These are phyloP conservation scores for Zapus hudsonius DNA, from an alignment of 2,113 vertebrate species.

Conservation along the genomic window DNA sequence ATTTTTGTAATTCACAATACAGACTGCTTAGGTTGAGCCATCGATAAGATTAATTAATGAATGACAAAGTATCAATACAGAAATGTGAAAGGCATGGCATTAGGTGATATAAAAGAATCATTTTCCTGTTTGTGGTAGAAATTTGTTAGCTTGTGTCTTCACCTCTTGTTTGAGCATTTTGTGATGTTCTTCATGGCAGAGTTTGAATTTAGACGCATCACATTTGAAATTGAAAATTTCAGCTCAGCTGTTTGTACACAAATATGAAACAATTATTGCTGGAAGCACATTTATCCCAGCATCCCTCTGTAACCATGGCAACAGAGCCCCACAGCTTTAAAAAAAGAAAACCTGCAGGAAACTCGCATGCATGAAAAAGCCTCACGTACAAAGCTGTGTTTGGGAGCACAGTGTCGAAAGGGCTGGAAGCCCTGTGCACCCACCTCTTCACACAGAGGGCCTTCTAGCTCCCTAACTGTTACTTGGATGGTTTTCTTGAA, in stretches of 20 bases:
- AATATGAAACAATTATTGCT: constrained; percentile 74
- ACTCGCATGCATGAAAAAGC: neutral
- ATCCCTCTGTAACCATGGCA: constrained; percentile 75
- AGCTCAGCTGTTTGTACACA: constrained; percentile 79
- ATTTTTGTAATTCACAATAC: neutral
- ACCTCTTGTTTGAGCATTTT: constrained; percentile 47
- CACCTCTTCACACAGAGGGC: no score
- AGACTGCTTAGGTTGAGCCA: neutral
- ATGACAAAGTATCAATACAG: neutral
- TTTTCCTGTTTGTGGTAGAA: constrained; percentile 63
- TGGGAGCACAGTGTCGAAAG: neutral
- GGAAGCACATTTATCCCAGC: constrained; percentile 70
- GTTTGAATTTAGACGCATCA: constrained; percentile 70
- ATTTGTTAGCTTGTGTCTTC: constrained; percentile 42
- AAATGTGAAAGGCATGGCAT: neutral
- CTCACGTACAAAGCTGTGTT: neutral
- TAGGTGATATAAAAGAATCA: constrained; percentile 24
- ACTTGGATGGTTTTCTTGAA: neutral
- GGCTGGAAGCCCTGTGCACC: accelerated
- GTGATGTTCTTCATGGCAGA: constrained; percentile 25
- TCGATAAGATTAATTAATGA: neutral
- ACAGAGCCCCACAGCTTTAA: constrained; percentile 60
- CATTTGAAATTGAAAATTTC: constrained; percentile 71
- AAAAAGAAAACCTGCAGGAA: constrained; percentile 11
- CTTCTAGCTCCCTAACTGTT: neutral